Conservation (phyloP, 1,140 invertebrate species). For the Nephila pilipes region DNA sequence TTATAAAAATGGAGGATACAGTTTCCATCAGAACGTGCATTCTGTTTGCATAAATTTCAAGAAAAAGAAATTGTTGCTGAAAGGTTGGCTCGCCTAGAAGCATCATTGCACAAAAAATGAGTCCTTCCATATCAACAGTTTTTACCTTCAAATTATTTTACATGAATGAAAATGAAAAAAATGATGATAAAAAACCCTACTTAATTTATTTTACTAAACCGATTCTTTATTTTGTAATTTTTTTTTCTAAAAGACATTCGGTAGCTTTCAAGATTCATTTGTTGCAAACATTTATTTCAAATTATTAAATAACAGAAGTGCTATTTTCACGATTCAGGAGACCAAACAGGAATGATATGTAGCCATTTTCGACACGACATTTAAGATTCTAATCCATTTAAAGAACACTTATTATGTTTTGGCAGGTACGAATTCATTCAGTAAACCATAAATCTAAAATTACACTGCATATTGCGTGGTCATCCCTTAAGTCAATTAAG, state of each 20-base stretch:
- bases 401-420: neutral
- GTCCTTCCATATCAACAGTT: too few species aligned
- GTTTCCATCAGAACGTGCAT: too few species aligned
- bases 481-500: neutral
- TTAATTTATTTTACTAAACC: too few species aligned
- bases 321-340: neutral
- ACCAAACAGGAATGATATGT: neutral
- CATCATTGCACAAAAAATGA: too few species aligned
- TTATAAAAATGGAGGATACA: too few species aligned
- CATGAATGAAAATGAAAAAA: too few species aligned
- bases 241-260: too few species aligned
- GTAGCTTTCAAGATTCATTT: neutral
- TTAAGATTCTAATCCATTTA: neutral
- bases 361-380: neutral
- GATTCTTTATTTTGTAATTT: neutral
- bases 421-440: neutral
- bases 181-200: too few species aligned
- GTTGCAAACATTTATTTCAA: neutral
- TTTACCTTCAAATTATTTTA: too few species aligned
- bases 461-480: neutral
- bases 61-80: too few species aligned
- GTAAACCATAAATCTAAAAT: neutral
- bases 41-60: too few species aligned
- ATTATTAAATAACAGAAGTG: neutral
- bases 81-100: too few species aligned